phyloP scores from a whole-genome alignment of 1,140 invertebrate genomes.

The Temnothorax curvispinosus region DNA sequence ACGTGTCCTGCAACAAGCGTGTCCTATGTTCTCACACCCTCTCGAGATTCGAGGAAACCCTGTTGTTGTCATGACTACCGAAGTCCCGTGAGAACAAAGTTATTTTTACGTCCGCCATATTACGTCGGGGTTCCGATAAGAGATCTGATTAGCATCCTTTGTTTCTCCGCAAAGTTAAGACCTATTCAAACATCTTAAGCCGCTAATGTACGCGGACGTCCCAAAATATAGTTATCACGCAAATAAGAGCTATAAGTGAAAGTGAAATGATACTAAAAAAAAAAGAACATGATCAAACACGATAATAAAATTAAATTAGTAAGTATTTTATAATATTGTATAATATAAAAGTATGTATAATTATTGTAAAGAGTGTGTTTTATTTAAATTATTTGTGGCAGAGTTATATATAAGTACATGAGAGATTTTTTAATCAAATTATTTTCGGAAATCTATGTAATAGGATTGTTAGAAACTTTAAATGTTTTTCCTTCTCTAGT shows the following conservation, averaged over 20 bases:
- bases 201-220: background rate
- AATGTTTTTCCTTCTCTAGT: background rate
- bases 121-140: background rate
- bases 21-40: conserved; percentile 67
- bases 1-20: conserved; percentile 74
- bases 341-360: background rate
- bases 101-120: conserved; percentile 64
- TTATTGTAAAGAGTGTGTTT: background rate
- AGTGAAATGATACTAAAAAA: background rate
- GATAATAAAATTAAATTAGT: background rate
- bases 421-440: background rate
- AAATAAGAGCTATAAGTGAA: background rate
- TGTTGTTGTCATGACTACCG: conserved; percentile 71
- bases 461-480: background rate
- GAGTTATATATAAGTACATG: no score
- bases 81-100: conserved; percentile 66
- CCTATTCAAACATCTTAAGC: background rate
- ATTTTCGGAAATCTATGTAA: background rate
- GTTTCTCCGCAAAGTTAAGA: background rate
- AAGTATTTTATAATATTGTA: background rate
- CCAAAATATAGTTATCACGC: background rate
- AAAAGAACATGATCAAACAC: background rate
- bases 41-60: conserved; percentile 73
- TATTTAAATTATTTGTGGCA: background rate
- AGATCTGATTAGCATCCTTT: conserved; percentile 49